phyloP scores from a whole-genome alignment of 2,797 vertebrate species.

The Mycteria americana region DNA sequence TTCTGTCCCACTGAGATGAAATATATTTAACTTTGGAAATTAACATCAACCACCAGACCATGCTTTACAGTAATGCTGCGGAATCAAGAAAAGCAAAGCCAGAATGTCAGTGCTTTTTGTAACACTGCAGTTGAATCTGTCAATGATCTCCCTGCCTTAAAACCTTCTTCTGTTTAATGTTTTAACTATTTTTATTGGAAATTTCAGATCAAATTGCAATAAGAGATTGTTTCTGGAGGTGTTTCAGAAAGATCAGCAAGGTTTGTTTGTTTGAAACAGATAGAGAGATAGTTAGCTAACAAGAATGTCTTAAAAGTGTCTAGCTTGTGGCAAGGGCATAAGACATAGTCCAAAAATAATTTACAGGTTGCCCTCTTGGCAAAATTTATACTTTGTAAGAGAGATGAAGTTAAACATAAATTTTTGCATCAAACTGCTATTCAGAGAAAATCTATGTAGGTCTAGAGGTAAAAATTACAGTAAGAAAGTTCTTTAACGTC shows the following conservation, averaged over 20 bases:
- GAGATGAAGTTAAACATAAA: not conserved
- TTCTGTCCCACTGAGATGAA: not conserved
- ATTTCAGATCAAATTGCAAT: not conserved
- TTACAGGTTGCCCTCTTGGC: not conserved
- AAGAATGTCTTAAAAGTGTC: not conserved
- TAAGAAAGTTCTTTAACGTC: not conserved
- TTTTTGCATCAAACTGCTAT: not conserved
- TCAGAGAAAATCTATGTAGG: not conserved
- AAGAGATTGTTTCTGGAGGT: not conserved
- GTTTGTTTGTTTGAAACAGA: not conserved
- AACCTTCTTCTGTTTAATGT: not conserved
- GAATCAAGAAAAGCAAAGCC: not conserved
- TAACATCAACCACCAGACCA: not conserved
- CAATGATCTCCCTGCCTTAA: not conserved
- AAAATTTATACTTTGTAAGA: not conserved
- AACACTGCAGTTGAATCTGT: not conserved
- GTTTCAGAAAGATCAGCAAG: not conserved
- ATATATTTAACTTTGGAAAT: not conserved
- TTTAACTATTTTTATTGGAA: not conserved
- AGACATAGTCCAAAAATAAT: not conserved
- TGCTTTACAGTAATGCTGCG: not conserved
- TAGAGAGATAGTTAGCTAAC: not conserved
- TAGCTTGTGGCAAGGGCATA: not conserved
- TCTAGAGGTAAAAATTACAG: not conserved
- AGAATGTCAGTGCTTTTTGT: not conserved